phyloP scores from a whole-genome alignment of 2,797 vertebrate species.

The Eidolon dupreanum region DNA sequence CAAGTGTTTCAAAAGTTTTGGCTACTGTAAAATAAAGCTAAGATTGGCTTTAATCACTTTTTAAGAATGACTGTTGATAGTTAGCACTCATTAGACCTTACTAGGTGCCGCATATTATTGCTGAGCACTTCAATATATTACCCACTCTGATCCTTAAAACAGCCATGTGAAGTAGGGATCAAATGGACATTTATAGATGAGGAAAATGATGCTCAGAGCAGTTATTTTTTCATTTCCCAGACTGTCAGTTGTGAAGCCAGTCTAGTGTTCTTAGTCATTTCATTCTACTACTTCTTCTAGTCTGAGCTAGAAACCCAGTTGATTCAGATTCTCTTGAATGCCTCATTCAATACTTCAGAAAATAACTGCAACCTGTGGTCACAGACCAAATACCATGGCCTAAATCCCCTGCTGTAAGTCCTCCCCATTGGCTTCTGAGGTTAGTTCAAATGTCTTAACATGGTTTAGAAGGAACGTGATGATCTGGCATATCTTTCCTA shows the following conservation, averaged over 20 bases:
- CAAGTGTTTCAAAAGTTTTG: background rate
- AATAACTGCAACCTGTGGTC: background rate
- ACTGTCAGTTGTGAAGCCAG: background rate
- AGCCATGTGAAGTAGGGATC: background rate
- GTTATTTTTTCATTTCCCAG: background rate
- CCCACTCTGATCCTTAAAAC: background rate
- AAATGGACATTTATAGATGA: background rate
- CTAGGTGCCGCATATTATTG: background rate
- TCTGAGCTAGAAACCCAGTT: background rate
- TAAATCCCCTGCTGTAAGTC: background rate
- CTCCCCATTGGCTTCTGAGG: background rate
- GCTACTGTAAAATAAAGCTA: background rate
- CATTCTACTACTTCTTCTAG: background rate
- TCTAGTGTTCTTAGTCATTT: background rate
- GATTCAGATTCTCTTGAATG: background rate
- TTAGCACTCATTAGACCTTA: background rate
- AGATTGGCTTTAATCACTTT: constrained; percentile 11
- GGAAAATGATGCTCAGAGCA: background rate
- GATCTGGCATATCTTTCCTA: background rate
- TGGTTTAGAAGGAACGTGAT: background rate
- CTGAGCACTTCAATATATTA: background rate
- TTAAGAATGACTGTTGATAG: background rate
- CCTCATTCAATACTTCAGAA: background rate
- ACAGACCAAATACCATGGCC: background rate
- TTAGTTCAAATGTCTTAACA: background rate